Evolutionary conservation across 2,888 invertebrate genomes (phyloP).

Genomic region (Acleris literana): DNA sequence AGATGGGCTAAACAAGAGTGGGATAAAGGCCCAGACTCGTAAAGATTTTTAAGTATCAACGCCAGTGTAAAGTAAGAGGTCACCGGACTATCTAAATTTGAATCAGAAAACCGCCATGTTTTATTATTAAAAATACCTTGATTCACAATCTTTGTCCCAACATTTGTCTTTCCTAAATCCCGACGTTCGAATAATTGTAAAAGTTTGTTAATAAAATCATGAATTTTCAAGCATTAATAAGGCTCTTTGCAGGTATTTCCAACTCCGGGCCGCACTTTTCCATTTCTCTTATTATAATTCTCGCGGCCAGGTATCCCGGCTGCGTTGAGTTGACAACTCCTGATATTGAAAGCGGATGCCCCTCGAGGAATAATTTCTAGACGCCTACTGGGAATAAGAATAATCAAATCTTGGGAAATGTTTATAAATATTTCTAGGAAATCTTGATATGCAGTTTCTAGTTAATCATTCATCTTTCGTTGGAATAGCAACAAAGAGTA

Average conservation of each 20-base stretch:
- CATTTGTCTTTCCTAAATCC: conserved; percentile 21
- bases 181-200: conserved; percentile 20
- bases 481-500: too few species aligned
- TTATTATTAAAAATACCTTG: conserved; percentile 6
- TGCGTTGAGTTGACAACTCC: conserved; percentile 28
- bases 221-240: conserved; percentile 31
- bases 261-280: conserved; percentile 20
- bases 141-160: conserved; percentile 1
- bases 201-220: conserved; percentile 29
- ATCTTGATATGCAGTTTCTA: too few species aligned
- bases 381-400: too few species aligned
- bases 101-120: conserved; percentile 4
- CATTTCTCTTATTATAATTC: conserved; percentile 28
- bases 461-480: too few species aligned
- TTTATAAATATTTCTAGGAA: too few species aligned
- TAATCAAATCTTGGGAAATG: too few species aligned
- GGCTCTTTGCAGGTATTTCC: conserved; percentile 18
- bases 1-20: too few species aligned
- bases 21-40: too few species aligned
- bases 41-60: too few species aligned
- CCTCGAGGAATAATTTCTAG: too few species aligned
- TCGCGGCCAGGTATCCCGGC: conserved; percentile 14
- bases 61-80: too few species aligned
- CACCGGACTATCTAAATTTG: background rate
- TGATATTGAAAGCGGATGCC: conserved; percentile 16